phyloP scores from a whole-genome alignment of 2,113 vertebrate species.

The Cyphomyrus plagiostoma region DNA sequence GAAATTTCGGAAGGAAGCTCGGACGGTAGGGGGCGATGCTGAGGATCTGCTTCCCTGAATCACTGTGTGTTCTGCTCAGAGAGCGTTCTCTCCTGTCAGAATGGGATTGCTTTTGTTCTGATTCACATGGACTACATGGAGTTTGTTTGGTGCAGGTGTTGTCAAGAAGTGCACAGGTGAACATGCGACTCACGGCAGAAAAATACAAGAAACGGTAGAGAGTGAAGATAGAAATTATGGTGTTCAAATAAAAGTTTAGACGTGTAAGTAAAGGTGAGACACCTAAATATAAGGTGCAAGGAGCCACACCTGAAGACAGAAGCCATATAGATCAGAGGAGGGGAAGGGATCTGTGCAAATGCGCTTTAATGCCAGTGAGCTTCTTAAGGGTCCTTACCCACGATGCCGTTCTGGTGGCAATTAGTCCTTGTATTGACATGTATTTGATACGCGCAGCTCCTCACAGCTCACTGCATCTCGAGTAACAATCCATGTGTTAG shows the following conservation, averaged over 20 bases:
- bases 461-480: neutral
- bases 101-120: neutral
- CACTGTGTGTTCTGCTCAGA: neutral
- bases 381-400: neutral
- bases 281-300: neutral
- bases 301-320: neutral
- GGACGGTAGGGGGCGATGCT: slow-evolving; percentile 65
- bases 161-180: neutral
- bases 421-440: neutral
- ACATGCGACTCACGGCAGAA: neutral
- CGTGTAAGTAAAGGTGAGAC: neutral
- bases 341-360: neutral
- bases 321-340: neutral
- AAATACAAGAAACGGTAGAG: neutral
- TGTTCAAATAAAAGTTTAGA: neutral
- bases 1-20: slow-evolving; percentile 84
- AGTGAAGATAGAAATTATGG: neutral
- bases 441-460: neutral
- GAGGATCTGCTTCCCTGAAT: neutral
- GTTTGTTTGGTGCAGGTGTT: neutral
- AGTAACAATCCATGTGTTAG: too few relatives aligned
- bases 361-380: neutral
- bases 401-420: neutral
- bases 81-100: neutral
- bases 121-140: neutral